phyloP scores from a whole-genome alignment of 2,797 vertebrate genomes.

The Enteromius thamalakanensis region DNA sequence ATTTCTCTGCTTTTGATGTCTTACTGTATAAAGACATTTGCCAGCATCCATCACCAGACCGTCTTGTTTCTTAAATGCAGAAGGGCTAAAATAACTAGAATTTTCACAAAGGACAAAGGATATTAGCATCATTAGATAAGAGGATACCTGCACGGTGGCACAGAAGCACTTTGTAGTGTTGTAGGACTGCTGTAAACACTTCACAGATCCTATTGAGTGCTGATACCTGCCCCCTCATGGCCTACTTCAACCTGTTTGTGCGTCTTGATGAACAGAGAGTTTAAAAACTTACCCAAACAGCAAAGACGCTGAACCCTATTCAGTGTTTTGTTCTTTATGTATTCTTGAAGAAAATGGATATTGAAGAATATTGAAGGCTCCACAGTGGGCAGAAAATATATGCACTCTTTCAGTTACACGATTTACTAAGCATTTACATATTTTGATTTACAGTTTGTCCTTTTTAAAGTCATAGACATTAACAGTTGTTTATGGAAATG shows the following conservation, averaged over 20 bases:
- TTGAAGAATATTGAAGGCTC: too few species aligned
- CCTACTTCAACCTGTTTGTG: neutral
- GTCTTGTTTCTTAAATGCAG: conserved; percentile 23
- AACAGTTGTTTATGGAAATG: neutral
- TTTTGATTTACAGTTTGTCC: neutral
- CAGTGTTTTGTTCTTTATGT: conserved; percentile 2
- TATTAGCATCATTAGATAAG: neutral
- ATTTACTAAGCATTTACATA: conserved; percentile 1
- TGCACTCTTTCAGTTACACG: too few species aligned
- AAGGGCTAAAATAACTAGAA: conserved; percentile 1
- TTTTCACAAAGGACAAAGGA: conserved; percentile 26
- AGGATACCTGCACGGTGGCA: neutral
- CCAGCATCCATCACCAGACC: conserved; percentile 8
- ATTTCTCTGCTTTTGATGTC: neutral
- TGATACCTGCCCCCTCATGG: neutral
- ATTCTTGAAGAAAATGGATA: neutral
- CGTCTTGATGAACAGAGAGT: neutral
- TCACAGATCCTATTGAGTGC: neutral
- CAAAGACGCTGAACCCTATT: conserved; percentile 3
- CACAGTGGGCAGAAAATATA: too few species aligned
- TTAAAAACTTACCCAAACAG: neutral
- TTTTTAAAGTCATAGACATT: neutral
- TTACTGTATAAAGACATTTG: neutral
- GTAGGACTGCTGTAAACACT: neutral
- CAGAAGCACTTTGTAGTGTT: conserved; percentile 1